These are phyloP conservation scores for Nezara viridula DNA, from an alignment of 2,888 invertebrate genomes.

Conservation along the genomic window DNA sequence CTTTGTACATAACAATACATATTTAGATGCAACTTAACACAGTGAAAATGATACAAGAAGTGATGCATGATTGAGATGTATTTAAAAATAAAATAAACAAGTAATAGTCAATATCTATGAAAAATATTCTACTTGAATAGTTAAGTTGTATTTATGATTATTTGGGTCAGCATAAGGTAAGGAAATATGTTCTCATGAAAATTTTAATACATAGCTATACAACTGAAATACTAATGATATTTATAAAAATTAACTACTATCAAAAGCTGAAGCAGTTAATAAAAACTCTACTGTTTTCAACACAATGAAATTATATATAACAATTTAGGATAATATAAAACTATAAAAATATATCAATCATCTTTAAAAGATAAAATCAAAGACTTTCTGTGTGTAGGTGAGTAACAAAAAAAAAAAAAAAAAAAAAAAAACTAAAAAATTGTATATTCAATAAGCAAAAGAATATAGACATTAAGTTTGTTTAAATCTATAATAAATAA, in stretches of 20 bases:
- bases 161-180: not conserved
- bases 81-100: not conserved
- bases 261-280: constrained; percentile 38
- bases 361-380: constrained; percentile 15
- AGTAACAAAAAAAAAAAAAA: not conserved
- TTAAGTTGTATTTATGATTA: not conserved
- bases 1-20: constrained; percentile 41
- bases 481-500: not conserved
- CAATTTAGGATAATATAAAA: constrained; percentile 55
- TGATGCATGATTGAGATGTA: not conserved
- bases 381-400: not conserved
- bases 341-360: constrained; percentile 52
- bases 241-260: constrained; percentile 8
- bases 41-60: not conserved
- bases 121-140: not conserved
- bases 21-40: constrained; percentile 8
- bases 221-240: not conserved
- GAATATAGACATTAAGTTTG: not conserved
- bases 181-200: not conserved
- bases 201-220: not conserved
- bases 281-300: not conserved
- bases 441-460: not conserved
- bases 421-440: not conserved
- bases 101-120: not conserved
- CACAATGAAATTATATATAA: constrained; percentile 50